Percentiles rank a stretch among this genome's conserved stretches.
Evolutionary conservation across 2,113 vertebrate genomes (phyloP).

Genomic region (Picathartes gymnocephalus): DNA sequence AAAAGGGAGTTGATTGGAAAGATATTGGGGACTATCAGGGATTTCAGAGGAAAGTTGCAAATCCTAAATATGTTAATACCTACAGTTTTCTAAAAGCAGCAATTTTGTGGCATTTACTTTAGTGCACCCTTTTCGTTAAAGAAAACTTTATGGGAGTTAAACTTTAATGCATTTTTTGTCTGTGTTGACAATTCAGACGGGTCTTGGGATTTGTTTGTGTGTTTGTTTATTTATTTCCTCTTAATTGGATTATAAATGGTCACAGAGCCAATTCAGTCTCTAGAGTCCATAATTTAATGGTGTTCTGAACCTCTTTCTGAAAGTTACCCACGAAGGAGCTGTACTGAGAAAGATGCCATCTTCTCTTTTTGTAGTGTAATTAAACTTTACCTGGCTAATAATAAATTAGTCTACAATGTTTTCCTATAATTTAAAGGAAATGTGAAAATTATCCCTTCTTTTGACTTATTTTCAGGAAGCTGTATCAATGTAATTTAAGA

Average conservation of each 20-base stretch:
- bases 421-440: background rate
- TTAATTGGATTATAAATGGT: slow-evolving; percentile 56
- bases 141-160: background rate
- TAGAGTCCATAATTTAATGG: background rate
- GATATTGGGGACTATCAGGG: background rate
- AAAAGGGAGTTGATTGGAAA: slow-evolving; percentile 12
- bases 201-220: background rate
- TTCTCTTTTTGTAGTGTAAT: background rate
- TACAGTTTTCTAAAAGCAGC: background rate
- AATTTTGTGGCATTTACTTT: background rate
- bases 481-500: background rate
- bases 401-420: slow-evolving; percentile 4
- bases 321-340: background rate
- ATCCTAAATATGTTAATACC: background rate
- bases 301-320: background rate
- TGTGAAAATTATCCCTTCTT: slow-evolving; percentile 17
- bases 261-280: background rate
- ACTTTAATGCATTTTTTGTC: background rate
- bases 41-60: background rate
- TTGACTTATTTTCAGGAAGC: background rate
- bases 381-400: slow-evolving; percentile 28
- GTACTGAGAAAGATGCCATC: background rate
- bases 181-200: background rate
- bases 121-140: background rate
- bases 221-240: slow-evolving; percentile 43